A percentile compares a stretch with the other conserved stretches of the same genome.
phyloP scores from a whole-genome alignment of 2,888 invertebrate species.

The Cordilura impudica region DNA sequence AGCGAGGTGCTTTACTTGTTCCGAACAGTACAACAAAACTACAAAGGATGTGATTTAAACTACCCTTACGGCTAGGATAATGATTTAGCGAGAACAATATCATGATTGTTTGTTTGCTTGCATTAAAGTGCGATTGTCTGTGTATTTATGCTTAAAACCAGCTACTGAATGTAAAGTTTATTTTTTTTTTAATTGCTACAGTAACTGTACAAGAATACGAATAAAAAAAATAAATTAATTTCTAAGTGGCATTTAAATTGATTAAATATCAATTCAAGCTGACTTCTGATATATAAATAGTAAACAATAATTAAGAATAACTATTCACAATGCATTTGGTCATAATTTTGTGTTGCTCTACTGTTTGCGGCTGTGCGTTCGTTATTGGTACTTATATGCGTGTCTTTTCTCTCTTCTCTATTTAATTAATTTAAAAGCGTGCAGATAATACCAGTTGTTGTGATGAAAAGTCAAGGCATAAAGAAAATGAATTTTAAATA shows the following conservation, averaged over 20 bases:
- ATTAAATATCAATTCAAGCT: too few relatives aligned
- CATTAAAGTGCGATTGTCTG: conserved; percentile 1
- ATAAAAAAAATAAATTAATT: too few relatives aligned
- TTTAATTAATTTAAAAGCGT: conserved; percentile 76
- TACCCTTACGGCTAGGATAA: conserved; percentile 67
- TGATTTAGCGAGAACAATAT: conserved; percentile 62
- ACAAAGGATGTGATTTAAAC: conserved; percentile 63
- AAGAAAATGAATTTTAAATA: conserved; percentile 31
- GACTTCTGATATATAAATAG: too few relatives aligned
- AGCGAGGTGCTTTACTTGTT: conserved; percentile 52
- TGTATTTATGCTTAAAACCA: conserved; percentile 4
- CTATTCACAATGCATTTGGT: too few relatives aligned
- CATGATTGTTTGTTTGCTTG: conserved; percentile 43
- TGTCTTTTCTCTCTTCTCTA: conserved; percentile 27
- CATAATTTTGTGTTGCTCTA: too few relatives aligned
- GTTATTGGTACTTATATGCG: neutral
- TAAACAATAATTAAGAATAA: too few relatives aligned
- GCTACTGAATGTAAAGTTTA: conserved; percentile 18
- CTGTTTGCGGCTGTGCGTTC: too few relatives aligned
- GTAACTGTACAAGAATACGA: too few relatives aligned
- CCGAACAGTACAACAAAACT: conserved; percentile 25
- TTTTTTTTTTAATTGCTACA: too few relatives aligned
- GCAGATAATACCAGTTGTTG: conserved; percentile 70
- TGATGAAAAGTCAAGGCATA: conserved; percentile 39
- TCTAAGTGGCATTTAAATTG: too few relatives aligned